Percentiles rank a stretch among this genome's conserved stretches.
phyloP scores from a whole-genome alignment of 2,797 vertebrate genomes.

The Hipposideros larvatus region DNA sequence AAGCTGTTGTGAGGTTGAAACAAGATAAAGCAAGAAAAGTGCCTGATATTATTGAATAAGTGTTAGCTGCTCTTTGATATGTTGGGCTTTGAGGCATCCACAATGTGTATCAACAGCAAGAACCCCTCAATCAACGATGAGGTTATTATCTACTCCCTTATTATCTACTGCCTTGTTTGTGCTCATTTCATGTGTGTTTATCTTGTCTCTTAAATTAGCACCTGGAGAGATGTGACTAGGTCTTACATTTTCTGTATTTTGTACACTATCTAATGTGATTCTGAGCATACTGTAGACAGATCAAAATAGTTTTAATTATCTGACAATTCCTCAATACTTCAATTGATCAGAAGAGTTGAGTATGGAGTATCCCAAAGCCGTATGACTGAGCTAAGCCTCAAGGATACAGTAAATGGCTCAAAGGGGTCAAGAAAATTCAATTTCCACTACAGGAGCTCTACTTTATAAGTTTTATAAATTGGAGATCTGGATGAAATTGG shows the following conservation, averaged over 20 bases:
- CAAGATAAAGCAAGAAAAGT: neutral
- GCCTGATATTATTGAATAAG: neutral
- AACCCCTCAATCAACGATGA: neutral
- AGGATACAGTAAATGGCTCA: neutral
- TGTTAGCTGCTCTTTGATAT: neutral
- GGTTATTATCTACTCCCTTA: neutral
- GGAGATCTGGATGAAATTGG: neutral
- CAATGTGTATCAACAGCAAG: neutral
- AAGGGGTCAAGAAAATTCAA: neutral
- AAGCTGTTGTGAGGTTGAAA: neutral
- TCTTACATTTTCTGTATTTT: conserved; percentile 33
- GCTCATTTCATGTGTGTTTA: neutral
- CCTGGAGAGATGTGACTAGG: neutral
- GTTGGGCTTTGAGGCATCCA: neutral
- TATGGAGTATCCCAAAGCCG: neutral
- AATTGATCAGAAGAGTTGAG: neutral
- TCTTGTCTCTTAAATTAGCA: conserved; percentile 50
- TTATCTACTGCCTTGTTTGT: neutral
- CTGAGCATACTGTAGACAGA: neutral
- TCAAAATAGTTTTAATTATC: neutral
- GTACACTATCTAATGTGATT: neutral
- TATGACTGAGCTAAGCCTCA: neutral
- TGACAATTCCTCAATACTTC: neutral
- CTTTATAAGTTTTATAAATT: neutral
- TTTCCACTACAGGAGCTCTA: neutral